phyloP scores from a whole-genome alignment of 2,797 vertebrate genomes.

The Brotogeris chrysoptera region DNA sequence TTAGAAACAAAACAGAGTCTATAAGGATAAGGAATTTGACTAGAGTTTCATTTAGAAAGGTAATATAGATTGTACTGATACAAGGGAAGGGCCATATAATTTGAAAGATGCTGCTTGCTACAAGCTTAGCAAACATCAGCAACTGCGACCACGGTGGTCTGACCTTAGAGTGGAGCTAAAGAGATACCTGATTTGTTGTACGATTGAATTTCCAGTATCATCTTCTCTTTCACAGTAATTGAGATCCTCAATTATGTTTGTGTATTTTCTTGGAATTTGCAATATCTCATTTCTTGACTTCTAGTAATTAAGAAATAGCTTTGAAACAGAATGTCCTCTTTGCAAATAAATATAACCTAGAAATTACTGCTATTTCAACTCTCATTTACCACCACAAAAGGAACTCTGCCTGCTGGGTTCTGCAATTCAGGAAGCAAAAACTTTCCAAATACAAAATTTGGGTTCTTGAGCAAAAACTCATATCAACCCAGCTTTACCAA shows the following conservation, averaged over 20 bases:
- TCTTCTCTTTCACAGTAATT: background rate
- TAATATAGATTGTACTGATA: background rate
- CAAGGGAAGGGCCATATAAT: background rate
- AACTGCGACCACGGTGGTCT: background rate
- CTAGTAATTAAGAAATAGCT: background rate
- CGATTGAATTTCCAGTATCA: background rate
- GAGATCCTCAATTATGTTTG: background rate
- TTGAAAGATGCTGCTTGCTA: background rate
- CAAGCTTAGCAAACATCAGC: background rate
- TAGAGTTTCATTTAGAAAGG: background rate
- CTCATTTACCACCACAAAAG: background rate
- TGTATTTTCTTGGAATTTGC: background rate
- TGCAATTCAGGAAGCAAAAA: background rate
- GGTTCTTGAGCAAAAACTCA: background rate
- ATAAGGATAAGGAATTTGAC: background rate
- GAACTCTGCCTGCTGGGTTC: background rate
- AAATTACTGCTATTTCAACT: background rate
- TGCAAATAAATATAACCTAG: background rate
- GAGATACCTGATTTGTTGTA: background rate
- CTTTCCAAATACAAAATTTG: background rate
- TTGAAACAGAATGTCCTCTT: background rate
- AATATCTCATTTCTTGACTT: background rate
- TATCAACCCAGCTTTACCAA: background rate
- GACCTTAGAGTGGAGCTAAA: background rate
- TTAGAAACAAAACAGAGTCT: background rate